A percentile compares a stretch with the other conserved stretches of the same genome.
These are phyloP conservation scores for Hoplias malabaricus DNA, from an alignment of 2,113 vertebrate genomes.

Conservation along the genomic window DNA sequence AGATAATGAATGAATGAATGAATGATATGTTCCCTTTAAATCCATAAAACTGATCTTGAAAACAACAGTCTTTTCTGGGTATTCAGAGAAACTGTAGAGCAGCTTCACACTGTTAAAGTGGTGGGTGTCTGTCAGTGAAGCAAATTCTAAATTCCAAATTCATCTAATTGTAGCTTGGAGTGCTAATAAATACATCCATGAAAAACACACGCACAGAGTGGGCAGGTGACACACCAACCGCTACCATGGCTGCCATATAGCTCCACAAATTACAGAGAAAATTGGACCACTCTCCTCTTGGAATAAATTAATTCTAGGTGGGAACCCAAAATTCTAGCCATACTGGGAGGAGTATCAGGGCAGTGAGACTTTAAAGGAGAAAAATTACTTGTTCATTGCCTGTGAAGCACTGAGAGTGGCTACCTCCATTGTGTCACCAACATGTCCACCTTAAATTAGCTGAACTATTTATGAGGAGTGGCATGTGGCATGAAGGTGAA, in stretches of 20 bases:
- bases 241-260: conserved; percentile 65
- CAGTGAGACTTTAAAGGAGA: no score
- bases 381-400: no score
- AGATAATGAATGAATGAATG: no score
- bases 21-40: no score
- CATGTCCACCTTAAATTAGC: no score
- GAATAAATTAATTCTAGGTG: conserved; percentile 65
- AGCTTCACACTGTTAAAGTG: conserved; percentile 58
- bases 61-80: no score
- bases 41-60: no score
- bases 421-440: no score
- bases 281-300: conserved; percentile 59
- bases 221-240: conserved; percentile 70
- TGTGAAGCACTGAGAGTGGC: no score
- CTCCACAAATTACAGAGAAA: conserved; percentile 67
- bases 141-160: conserved; percentile 71
- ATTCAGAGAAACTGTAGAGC: no score
- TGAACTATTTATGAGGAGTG: no score
- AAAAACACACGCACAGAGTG: conserved; percentile 71
- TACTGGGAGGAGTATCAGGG: background rate
- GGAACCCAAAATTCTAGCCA: conserved; percentile 41
- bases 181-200: conserved; percentile 77
- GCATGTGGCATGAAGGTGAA: no score
- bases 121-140: conserved; percentile 57
- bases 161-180: conserved; percentile 77